phyloP scores from a whole-genome alignment of 2,888 invertebrate genomes.

The Eueremaeus valkanovi region DNA sequence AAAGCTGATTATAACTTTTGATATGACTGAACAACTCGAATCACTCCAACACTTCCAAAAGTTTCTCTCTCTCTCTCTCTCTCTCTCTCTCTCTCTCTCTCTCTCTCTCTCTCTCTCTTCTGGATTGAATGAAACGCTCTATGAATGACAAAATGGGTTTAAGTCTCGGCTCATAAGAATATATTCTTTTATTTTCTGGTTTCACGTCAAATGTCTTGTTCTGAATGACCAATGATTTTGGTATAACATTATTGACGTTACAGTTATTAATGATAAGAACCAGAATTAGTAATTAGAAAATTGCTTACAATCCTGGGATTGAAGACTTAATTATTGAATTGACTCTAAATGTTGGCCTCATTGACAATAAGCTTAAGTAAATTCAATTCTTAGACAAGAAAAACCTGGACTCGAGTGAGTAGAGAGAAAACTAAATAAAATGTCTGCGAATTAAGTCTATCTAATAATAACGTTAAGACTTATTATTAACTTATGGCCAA shows the following conservation, averaged over 20 bases:
- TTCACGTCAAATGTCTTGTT: background rate
- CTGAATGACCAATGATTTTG: background rate
- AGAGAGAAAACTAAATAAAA: background rate
- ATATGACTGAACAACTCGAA: conserved; percentile 1
- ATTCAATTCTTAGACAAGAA: background rate
- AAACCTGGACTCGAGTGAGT: background rate
- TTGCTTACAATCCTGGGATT: background rate
- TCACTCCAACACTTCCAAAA: background rate
- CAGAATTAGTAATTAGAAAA: background rate
- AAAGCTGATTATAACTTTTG: conserved; percentile 27
- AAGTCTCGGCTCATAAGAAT: background rate
- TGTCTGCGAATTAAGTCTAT: background rate
- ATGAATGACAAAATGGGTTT: background rate
- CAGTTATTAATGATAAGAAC: background rate
- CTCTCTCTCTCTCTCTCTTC: background rate
- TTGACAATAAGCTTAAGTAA: background rate
- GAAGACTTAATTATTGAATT: conserved; percentile 10
- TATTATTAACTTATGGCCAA: conserved; percentile 17
- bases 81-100: conserved; percentile 4
- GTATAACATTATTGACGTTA: background rate
- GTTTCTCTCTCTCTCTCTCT: background rate
- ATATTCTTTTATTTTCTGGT: background rate
- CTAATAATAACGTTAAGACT: background rate
- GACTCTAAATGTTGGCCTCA: background rate
- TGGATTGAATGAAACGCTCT: background rate